Evolutionary conservation across 2,113 vertebrate genomes (phyloP), one percentile per base, ranked within the genome.

Genomic region (Probosciger aterrimus): DNA sequence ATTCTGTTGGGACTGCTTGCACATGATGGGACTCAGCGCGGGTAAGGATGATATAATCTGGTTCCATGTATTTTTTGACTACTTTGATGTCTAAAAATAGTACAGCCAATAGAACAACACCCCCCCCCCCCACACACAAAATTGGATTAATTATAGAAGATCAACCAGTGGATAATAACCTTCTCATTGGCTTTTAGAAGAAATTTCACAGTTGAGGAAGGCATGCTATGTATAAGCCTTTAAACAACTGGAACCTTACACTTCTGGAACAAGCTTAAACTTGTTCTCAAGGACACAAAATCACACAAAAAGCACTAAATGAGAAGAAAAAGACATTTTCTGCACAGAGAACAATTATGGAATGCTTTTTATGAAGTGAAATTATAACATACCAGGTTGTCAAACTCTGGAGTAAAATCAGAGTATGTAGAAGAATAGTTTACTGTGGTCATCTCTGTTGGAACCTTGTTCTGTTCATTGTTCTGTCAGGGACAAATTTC

Each of bases 61-160:
- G 2, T 28, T 93, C 27, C 80, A 44, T 63, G 27, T 75, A 43
- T 81, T 82, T 96, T 93, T 96, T 92, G 92, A 76, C 64, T 92
- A 69, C 85, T 97, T 97, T 96, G 85, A 81, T 95, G 77, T 91
- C 90, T 96, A 86, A 81, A 86, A 95, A 59, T 94, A 88, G 83
- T 92, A 79, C 67, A 96, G 50, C 7, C 28, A 81, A 65, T 47
- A 87, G 78, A 77, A 92, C 37, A 83, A 5, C 5, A 11, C 39
- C 39, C 39, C 39, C 39, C 39, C 39, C 10, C 10, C 10, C 10
- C 39, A 39, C 10, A 5, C 50, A n/a, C 76, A 85, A 92, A 94
- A 95, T 75, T 93, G 94, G 94, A 93, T 88, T 97, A 88, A 96
- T 97, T 98, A 97, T 92, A 93, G 86, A 89, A 93, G 92, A 91